phyloP scores from a whole-genome alignment of 2,888 invertebrate genomes.

The Polyommatus iphigenia region DNA sequence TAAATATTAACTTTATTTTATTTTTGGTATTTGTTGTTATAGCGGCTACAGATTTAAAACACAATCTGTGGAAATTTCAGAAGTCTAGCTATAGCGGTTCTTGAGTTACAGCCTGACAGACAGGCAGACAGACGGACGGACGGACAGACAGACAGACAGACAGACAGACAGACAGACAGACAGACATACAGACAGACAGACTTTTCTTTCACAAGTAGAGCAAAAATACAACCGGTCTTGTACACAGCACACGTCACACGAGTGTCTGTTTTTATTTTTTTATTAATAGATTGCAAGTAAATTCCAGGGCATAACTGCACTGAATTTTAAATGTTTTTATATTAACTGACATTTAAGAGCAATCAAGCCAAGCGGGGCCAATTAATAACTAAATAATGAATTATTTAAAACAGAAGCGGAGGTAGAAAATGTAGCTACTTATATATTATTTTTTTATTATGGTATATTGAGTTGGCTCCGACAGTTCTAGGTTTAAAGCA shows the following conservation, averaged over 20 bases:
- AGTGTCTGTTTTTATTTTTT: constrained; percentile 10
- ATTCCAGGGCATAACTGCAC: constrained; percentile 18
- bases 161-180: no score
- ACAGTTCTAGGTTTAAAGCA: no score
- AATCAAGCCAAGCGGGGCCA: not conserved
- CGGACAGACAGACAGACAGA: no score
- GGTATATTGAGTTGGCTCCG: not conserved
- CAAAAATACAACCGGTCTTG: constrained; percentile 9
- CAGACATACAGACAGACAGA: no score
- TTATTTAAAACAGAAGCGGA: not conserved
- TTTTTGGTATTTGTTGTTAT: no score
- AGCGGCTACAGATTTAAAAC: no score
- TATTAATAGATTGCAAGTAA: not conserved
- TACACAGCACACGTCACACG: not conserved
- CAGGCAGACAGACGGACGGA: no score
- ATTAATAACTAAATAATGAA: not conserved
- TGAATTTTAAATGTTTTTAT: not conserved
- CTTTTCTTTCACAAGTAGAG: constrained; percentile 22
- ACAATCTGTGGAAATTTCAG: no score
- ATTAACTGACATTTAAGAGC: not conserved
- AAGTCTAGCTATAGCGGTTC: no score
- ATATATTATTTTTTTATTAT: not conserved
- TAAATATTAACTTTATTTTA: no score
- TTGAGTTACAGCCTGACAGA: no score
- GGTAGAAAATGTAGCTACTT: not conserved